Evolutionary conservation across 2,797 vertebrate species (phyloP).

Genomic region (Peromyscus nudipes): DNA sequence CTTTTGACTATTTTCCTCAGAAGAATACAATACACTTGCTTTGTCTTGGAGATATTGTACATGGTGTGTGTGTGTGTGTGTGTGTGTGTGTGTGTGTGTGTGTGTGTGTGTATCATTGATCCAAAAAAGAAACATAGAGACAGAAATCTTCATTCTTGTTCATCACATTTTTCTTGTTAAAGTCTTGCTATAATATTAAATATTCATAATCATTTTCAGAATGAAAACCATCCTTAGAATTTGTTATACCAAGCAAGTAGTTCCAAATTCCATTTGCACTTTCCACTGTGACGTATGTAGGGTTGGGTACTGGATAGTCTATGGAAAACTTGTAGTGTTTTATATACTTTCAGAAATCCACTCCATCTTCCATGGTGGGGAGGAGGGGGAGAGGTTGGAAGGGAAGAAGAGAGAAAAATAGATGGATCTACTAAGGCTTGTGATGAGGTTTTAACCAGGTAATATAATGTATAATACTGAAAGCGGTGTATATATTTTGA

Average conservation of each 20-base stretch:
- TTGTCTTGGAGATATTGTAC: background rate
- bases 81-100: background rate
- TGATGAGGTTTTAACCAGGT: background rate
- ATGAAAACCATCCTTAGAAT: background rate
- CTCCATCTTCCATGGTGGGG: background rate
- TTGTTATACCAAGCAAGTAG: background rate
- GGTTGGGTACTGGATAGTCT: background rate
- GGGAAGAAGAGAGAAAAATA: fast-evolving
- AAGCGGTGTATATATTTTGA: background rate
- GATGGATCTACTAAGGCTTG: background rate
- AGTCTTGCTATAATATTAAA: background rate
- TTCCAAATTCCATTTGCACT: background rate
- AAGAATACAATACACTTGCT: background rate
- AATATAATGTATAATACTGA: background rate
- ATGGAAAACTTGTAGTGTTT: background rate
- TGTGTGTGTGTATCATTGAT: background rate
- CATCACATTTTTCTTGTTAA: background rate
- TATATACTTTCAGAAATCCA: background rate
- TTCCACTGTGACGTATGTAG: background rate
- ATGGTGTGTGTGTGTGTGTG: background rate
- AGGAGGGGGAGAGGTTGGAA: background rate
- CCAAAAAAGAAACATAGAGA: background rate
- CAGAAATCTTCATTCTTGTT: background rate
- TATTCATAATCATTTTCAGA: slow-evolving; percentile 18
- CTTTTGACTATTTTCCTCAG: background rate